Percentiles rank a stretch among this genome's conserved stretches.
Evolutionary conservation across 2,888 invertebrate genomes (phyloP).

Genomic region (Dermolepida albohirtum): DNA sequence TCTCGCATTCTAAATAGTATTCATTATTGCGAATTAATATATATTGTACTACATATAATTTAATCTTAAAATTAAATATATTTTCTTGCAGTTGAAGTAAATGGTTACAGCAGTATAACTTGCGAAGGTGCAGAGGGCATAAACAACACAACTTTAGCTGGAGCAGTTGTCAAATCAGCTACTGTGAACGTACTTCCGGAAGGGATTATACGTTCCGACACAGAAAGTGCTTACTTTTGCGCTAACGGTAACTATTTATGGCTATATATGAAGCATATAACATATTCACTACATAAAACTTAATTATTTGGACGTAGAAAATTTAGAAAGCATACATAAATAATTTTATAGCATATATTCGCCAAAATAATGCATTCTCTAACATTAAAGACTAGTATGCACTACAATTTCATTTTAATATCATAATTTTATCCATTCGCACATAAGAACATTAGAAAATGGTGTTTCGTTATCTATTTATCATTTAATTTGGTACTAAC

Average conservation of each 20-base stretch:
- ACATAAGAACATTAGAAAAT: not conserved
- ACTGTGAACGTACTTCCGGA: conserved; percentile 73
- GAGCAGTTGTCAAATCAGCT: conserved; percentile 72
- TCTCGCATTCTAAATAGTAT: no score
- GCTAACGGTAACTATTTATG: conserved; percentile 71
- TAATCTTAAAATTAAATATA: not conserved
- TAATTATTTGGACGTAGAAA: no score
- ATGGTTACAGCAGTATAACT: conserved; percentile 74
- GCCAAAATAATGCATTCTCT: not conserved
- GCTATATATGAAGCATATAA: not conserved
- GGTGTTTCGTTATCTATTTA: not conserved
- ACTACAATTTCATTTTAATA: not conserved
- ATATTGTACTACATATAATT: no score
- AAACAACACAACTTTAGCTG: conserved; percentile 71
- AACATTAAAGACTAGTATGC: not conserved
- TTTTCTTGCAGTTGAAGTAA: conserved; percentile 72
- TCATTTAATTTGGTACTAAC: not conserved
- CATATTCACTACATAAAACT: no score
- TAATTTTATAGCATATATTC: not conserved
- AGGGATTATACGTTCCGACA: conserved; percentile 73
- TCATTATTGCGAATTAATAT: not conserved
- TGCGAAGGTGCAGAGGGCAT: conserved; percentile 71
- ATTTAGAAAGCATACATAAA: no score
- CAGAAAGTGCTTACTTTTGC: conserved; percentile 77
- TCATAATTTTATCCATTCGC: not conserved